Conservation (phyloP, 2,113 vertebrate genomes). For the Ellobius talpinus region DNA sequence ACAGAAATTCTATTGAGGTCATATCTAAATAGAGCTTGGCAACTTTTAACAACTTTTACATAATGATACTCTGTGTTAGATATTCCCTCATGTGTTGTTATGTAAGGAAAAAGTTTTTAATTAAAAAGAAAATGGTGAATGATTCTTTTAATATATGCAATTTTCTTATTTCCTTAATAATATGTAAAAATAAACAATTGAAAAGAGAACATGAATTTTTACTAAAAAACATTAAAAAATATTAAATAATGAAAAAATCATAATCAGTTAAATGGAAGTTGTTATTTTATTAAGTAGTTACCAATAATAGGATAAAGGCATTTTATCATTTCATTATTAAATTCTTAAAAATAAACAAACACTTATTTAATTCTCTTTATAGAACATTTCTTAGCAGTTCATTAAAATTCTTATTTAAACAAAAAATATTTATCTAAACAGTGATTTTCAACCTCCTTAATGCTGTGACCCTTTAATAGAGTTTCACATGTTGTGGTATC, state of each 20-base stretch:
- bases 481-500: background rate
- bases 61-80: slow-evolving; percentile 40
- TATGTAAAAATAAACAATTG: background rate
- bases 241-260: background rate
- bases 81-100: slow-evolving; percentile 48
- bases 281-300: background rate
- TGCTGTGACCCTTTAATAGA: background rate
- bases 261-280: background rate
- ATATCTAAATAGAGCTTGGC: slow-evolving; percentile 67
- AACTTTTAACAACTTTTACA: slow-evolving; percentile 69
- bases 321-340: background rate
- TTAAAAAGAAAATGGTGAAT: slow-evolving; percentile 34
- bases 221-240: background rate
- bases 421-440: background rate
- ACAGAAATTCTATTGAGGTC: background rate
- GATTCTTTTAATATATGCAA: background rate
- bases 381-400: background rate
- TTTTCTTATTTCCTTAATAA: background rate
- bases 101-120: slow-evolving; percentile 47
- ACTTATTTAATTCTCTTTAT: background rate
- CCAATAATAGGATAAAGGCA: background rate
- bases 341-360: background rate
- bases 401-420: background rate
- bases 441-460: background rate
- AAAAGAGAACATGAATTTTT: background rate